Conservation (phyloP, 2,888 invertebrate species). For the Chrysotoxum bicinctum region DNA sequence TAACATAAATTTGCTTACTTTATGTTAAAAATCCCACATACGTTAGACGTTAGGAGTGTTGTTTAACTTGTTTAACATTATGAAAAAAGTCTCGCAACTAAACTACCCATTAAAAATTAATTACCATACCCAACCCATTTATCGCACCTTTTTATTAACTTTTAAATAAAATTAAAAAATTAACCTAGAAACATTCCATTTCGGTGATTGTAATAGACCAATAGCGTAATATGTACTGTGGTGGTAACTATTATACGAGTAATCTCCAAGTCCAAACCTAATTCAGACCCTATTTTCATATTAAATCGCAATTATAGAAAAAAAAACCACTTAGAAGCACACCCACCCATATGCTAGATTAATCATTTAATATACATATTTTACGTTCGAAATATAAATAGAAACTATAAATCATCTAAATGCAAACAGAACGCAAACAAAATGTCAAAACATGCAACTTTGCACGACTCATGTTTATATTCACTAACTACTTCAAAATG, state of each 20-base stretch:
- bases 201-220: neutral
- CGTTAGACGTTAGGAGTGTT: too few species aligned
- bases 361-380: neutral
- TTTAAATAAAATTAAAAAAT: too few species aligned
- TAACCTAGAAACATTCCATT: neutral
- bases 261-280: neutral
- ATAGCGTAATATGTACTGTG: neutral
- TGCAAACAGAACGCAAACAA: neutral
- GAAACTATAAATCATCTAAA: neutral
- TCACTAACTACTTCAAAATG: neutral
- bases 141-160: too few species aligned
- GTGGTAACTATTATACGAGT: neutral
- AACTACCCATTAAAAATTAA: too few species aligned
- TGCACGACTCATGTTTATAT: neutral
- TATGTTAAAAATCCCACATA: too few species aligned
- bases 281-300: neutral
- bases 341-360: neutral
- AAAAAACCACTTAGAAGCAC: neutral
- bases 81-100: too few species aligned
- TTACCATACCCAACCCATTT: too few species aligned
- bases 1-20: too few species aligned
- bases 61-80: too few species aligned
- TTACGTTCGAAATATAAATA: neutral
- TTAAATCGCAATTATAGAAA: neutral
- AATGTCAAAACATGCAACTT: neutral